These are phyloP conservation scores for Frankliniella fusca DNA, from an alignment of 2,888 invertebrate genomes.

Conservation along the genomic window DNA sequence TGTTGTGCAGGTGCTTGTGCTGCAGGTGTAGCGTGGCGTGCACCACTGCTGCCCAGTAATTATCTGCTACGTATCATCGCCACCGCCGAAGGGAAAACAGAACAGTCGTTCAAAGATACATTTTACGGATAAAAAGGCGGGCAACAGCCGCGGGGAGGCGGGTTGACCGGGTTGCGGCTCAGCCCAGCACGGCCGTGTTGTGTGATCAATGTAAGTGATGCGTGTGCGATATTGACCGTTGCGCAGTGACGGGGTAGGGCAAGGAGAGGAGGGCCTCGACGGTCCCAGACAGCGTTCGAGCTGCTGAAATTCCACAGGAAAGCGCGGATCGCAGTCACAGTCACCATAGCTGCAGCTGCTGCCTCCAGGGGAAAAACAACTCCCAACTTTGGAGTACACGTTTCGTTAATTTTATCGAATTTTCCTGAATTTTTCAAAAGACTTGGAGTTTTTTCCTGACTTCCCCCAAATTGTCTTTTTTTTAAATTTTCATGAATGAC, in stretches of 20 bases:
- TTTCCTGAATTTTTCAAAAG: too few species aligned
- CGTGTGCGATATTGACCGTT: neutral
- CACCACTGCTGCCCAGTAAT: neutral
- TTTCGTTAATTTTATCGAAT: too few species aligned
- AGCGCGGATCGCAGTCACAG: too few species aligned
- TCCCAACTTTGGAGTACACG: too few species aligned
- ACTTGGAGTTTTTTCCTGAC: too few species aligned
- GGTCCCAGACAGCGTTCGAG: too few species aligned
- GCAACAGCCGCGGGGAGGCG: neutral
- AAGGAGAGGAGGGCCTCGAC: too few species aligned
- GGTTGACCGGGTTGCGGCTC: neutral
- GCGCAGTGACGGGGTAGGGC: neutral
- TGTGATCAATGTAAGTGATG: neutral
- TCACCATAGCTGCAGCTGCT: too few species aligned
- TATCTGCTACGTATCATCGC: neutral
- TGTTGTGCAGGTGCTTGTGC: neutral
- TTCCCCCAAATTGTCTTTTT: too few species aligned
- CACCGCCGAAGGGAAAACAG: neutral
- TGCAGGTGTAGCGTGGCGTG: neutral
- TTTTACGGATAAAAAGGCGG: neutral
- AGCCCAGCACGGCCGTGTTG: neutral
- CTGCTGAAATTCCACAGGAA: too few species aligned
- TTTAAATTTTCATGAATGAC: too few species aligned
- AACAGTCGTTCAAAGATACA: neutral
- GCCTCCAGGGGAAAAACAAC: too few species aligned